Evolutionary conservation across 1,140 invertebrate species (phyloP).

Genomic region (Drosophila sucinea): DNA sequence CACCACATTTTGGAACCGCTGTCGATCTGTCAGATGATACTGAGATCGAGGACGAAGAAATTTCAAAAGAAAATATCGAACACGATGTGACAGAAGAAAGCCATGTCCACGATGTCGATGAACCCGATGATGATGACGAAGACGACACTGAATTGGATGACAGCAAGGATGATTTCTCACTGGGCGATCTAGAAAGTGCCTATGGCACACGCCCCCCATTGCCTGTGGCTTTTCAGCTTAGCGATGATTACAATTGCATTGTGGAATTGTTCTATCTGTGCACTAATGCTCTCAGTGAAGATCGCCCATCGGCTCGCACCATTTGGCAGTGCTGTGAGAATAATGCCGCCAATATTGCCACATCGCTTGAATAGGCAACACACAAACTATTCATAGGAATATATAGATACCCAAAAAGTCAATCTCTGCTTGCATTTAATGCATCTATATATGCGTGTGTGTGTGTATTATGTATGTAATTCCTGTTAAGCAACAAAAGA

Average conservation of each 20-base stretch:
- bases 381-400: not conserved
- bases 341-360: slow-evolving; percentile 43
- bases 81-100: not conserved
- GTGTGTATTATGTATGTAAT: not conserved
- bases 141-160: slow-evolving; percentile 16
- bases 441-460: not conserved
- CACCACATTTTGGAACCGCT: slow-evolving; percentile 85
- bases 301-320: slow-evolving; percentile 86
- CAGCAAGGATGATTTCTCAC: slow-evolving; percentile 31
- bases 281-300: slow-evolving; percentile 86
- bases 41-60: slow-evolving; percentile 13
- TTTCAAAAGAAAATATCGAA: slow-evolving; percentile 19
- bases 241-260: slow-evolving; percentile 86
- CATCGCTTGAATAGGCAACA: slow-evolving; percentile 28
- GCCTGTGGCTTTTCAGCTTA: slow-evolving; percentile 86
- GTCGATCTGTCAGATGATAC: slow-evolving; percentile 39
- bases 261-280: slow-evolving; percentile 89
- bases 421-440: slow-evolving; percentile 10
- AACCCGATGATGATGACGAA: not conserved
- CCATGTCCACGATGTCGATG: slow-evolving; percentile 34
- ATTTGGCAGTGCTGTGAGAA: slow-evolving; percentile 69
- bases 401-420: not conserved
- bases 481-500: slow-evolving; percentile 6
- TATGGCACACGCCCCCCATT: slow-evolving; percentile 87
- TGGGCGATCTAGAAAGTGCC: slow-evolving; percentile 49